These are phyloP conservation scores for Galeopterus variegatus DNA, from an alignment of 2,113 vertebrate genomes.

Conservation along the genomic window DNA sequence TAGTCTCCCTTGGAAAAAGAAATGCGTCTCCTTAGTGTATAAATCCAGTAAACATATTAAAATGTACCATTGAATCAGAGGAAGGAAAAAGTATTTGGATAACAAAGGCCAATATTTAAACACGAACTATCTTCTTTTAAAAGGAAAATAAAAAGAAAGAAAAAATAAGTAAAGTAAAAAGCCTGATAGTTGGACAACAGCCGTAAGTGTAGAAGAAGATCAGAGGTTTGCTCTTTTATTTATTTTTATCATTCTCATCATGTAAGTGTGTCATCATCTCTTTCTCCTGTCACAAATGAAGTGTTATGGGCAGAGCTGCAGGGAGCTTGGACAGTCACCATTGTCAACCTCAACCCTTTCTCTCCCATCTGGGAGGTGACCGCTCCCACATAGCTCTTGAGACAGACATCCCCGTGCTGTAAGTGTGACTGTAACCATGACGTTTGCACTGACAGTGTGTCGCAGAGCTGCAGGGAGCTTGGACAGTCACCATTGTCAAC, in stretches of 20 bases:
- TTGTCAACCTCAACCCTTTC: not conserved
- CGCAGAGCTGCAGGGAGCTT: not conserved
- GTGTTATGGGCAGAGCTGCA: fast-evolving
- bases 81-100: not conserved
- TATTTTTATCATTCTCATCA: not conserved
- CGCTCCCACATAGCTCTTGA: too few species aligned
- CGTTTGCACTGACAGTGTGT: too few species aligned
- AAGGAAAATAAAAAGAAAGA: not conserved
- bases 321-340: not conserved
- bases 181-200: fast-evolving
- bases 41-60: not conserved
- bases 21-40: not conserved
- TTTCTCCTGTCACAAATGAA: not conserved
- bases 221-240: not conserved
- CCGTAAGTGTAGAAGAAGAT: fast-evolving
- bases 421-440: too few species aligned
- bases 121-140: not conserved
- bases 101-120: not conserved
- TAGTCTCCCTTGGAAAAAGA: fast-evolving
- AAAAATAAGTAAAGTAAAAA: not conserved
- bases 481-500: fast-evolving
- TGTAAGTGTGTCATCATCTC: not conserved
- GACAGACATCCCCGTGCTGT: too few species aligned
- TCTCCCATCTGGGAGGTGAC: fast-evolving
- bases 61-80: fast-evolving